phyloP scores from a whole-genome alignment of 2,797 vertebrate genomes.

The Premnoplex brunnescens region DNA sequence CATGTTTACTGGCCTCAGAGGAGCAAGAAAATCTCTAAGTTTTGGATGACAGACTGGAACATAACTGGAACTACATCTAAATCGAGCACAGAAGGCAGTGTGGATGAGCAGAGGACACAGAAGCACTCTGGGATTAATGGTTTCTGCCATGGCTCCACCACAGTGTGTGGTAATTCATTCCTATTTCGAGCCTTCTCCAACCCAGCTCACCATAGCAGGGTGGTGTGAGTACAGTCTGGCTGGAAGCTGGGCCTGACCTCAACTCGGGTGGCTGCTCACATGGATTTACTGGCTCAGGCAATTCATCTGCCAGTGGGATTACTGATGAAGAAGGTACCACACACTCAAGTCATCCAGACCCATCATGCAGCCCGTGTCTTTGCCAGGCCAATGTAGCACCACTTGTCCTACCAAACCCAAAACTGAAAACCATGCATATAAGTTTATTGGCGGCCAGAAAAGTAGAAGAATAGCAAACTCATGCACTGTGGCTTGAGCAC shows the following conservation, averaged over 20 bases:
- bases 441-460: neutral
- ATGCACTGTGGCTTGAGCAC: no score
- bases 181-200: neutral
- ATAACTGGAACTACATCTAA: neutral
- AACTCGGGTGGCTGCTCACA: fast-evolving
- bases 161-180: neutral
- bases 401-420: neutral
- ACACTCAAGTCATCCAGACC: neutral
- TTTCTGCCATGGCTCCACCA: neutral
- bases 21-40: neutral
- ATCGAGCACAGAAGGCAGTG: fast-evolving
- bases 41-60: neutral
- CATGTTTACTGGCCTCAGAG: neutral
- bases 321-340: neutral
- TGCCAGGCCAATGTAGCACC: neutral
- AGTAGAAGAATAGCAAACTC: neutral
- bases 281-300: neutral
- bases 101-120: neutral
- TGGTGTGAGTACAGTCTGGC: neutral
- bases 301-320: neutral
- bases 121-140: no score
- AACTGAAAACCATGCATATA: neutral
- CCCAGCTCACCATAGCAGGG: fast-evolving
- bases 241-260: neutral
- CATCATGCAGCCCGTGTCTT: neutral